These are phyloP conservation scores for Monopis laevigella DNA, from an alignment of 2,888 invertebrate genomes.

Conservation along the genomic window DNA sequence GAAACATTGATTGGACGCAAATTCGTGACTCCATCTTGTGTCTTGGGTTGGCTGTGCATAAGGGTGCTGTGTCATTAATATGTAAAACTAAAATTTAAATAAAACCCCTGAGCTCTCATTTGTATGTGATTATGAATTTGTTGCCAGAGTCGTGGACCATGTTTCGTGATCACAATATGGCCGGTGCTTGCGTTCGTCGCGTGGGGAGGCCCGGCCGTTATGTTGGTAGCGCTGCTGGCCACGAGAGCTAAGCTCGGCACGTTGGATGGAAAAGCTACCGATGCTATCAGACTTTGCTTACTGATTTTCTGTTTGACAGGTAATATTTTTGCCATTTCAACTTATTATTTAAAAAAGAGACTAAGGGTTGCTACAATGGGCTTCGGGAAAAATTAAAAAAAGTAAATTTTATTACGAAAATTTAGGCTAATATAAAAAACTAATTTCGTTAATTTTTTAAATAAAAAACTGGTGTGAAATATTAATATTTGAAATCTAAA, in stretches of 20 bases:
- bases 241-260: constrained; percentile 75
- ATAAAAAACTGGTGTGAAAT: no score
- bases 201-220: constrained; percentile 73
- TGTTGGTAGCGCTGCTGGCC: constrained; percentile 72
- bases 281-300: constrained; percentile 78
- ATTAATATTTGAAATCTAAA: no score
- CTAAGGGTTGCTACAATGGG: no score
- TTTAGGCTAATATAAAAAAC: not conserved
- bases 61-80: no score
- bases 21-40: no score
- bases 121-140: not conserved
- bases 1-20: no score
- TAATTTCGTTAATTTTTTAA: not conserved
- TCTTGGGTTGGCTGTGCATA: no score
- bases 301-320: constrained; percentile 83
- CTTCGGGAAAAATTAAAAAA: no score
- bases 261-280: constrained; percentile 81
- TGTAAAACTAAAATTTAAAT: no score
- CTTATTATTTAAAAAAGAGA: not conserved
- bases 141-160: constrained; percentile 80
- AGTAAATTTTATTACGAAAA: not conserved
- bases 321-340: constrained; percentile 30
- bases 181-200: constrained; percentile 70
- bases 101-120: no score
- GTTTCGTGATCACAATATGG: constrained; percentile 81